Evolutionary conservation across 2,797 vertebrate genomes (phyloP).

Genomic region (Paguma larvata): DNA sequence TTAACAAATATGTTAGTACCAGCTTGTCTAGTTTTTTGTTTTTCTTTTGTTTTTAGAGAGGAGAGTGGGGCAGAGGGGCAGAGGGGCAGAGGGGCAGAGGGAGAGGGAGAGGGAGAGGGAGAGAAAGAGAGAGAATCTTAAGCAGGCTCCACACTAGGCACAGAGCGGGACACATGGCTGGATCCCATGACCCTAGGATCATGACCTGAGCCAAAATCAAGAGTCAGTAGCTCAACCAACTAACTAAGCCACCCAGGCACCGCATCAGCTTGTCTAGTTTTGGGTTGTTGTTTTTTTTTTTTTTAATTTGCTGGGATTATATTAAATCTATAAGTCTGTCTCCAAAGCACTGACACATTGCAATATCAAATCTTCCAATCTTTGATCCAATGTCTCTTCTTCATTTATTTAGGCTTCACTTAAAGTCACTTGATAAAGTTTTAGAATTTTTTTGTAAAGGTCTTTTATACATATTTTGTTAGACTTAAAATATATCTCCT

Average conservation of each 20-base stretch:
- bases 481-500: slow-evolving; percentile 42
- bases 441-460: slow-evolving; percentile 16
- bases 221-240: too few species aligned
- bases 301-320: background rate
- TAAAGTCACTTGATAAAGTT: slow-evolving; percentile 8
- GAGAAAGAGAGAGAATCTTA: too few species aligned
- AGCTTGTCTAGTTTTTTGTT: background rate
- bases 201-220: too few species aligned
- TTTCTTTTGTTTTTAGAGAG: background rate
- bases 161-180: too few species aligned
- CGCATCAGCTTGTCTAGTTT: background rate
- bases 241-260: too few species aligned
- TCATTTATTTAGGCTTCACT: background rate
- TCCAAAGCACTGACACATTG: background rate
- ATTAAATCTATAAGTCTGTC: slow-evolving; percentile 34
- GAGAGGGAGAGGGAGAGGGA: too few species aligned
- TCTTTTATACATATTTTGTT: slow-evolving; percentile 15
- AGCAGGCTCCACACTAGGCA: too few species aligned
- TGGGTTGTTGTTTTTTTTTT: background rate
- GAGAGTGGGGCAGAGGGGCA: too few species aligned
- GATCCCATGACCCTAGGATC: too few species aligned
- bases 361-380: background rate
- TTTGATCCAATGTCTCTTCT: background rate
- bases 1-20: background rate
- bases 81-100: too few species aligned